These are phyloP conservation scores for Australoheros facetus DNA, from an alignment of 2,797 vertebrate genomes.

Conservation along the genomic window DNA sequence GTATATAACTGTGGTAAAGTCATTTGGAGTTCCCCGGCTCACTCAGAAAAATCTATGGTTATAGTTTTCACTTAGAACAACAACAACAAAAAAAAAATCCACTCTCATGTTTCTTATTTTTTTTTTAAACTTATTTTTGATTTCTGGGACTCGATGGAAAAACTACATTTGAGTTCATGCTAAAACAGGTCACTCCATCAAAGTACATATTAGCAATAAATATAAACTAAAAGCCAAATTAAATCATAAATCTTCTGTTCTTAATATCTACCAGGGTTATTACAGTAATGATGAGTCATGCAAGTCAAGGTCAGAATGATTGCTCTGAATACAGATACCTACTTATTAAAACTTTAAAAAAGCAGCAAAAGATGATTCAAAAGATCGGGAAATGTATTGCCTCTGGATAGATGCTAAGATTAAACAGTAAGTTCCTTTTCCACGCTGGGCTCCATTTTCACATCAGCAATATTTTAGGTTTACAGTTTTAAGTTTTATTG, in stretches of 20 bases:
- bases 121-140: not conserved
- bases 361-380: not conserved
- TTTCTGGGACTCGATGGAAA: not conserved
- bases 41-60: not conserved
- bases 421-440: not conserved
- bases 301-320: slow-evolving; percentile 26
- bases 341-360: not conserved
- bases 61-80: not conserved
- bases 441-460: not conserved
- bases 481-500: slow-evolving; percentile 15
- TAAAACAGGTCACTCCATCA: not conserved
- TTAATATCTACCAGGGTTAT: not conserved
- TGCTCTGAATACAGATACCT: not conserved
- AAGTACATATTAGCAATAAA: not conserved
- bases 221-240: not conserved
- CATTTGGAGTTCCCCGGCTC: not conserved
- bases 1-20: too few relatives aligned
- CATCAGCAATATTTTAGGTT: slow-evolving; percentile 1
- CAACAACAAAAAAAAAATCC: not conserved
- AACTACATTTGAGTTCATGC: not conserved
- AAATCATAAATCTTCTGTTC: slow-evolving; percentile 5
- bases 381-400: not conserved
- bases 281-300: slow-evolving; percentile 3
- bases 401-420: not conserved
- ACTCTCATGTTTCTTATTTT: not conserved